Base-by-base conservation (phyloP, 2,797 vertebrate species). In the Lates japonicus region DNA sequence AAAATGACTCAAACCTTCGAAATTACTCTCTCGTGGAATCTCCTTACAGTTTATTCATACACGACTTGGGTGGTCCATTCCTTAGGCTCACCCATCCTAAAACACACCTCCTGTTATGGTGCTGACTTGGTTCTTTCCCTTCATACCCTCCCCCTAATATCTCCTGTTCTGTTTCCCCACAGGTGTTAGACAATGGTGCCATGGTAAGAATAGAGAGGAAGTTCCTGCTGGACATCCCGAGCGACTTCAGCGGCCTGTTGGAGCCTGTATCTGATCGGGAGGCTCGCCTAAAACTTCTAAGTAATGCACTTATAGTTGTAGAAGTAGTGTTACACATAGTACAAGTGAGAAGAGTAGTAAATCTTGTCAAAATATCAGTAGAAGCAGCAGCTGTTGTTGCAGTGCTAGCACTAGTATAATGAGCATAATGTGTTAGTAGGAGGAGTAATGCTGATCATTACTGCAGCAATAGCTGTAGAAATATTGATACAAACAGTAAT, bases 181-280 rank as follows among this genome's bases (percentile, higher is more conserved):
- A 95, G 95, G 93, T 96, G 49, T 59, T 96, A 17, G 96, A 97
- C 83, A 92, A 86, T 5, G 88, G 82, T 17, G 25, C 62, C 0
- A 74, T 94, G 85, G 74, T 96, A 16, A 93, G 91, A 88, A 54
- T 97, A 8, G 94, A 95, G 9, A 92, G 74, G 42, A 91, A 80
- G 61, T 82, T 74, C 12, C 90, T 95, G 54, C 46, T 17, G 0
- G 95, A 96, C 19, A 74, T 97, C 20, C 80, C 90, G 0, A 4
- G 69, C 2, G 85, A 94, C 2, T 74, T 94, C 2, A 90, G 77
- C 0, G 89, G 91, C 20, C 83, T 97, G 22, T 69, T 97, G 86
- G 95, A 96, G 76, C 93, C 96, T 0, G 93, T 97, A 1, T 52
- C 66, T 8, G 94, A 96, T 1, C 92, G 89, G 0, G 95, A 96